Evolutionary conservation across 1,140 invertebrate species (phyloP).

Genomic region (Microplitis mediator): DNA sequence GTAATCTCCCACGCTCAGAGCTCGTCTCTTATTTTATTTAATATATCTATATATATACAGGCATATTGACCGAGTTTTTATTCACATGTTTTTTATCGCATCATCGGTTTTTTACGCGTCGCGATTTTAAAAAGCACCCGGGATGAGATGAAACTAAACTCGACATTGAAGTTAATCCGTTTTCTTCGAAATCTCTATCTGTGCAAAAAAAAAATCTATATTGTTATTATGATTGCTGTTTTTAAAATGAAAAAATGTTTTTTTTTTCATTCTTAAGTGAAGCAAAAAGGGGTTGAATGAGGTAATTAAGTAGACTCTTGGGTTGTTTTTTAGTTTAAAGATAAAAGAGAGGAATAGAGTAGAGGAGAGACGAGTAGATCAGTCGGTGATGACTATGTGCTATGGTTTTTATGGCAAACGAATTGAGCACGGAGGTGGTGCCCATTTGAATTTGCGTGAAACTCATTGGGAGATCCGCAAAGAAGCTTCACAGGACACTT

Average conservation of each 20-base stretch:
- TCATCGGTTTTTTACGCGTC: slow-evolving; percentile 8
- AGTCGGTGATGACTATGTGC: slow-evolving; percentile 25
- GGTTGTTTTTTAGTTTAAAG: not conserved
- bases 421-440: slow-evolving; percentile 22
- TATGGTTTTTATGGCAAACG: slow-evolving; percentile 27
- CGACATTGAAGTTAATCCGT: slow-evolving; percentile 4
- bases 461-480: slow-evolving; percentile 38
- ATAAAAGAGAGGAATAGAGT: not conserved
- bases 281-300: slow-evolving; percentile 4
- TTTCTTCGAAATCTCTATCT: not conserved
- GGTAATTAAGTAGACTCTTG: slow-evolving; percentile 1
- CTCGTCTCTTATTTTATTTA: too few relatives aligned
- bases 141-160: slow-evolving; percentile 8
- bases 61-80: slow-evolving; percentile 17
- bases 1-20: not conserved
- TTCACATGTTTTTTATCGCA: slow-evolving; percentile 7
- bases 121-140: not conserved
- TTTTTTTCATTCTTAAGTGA: not conserved
- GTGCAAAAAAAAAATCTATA: not conserved
- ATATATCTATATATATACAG: not conserved
- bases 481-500: not conserved
- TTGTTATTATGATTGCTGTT: too few relatives aligned
- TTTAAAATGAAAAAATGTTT: not conserved
- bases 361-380: not conserved
- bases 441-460: slow-evolving; percentile 56